Evolutionary conservation across 2,113 vertebrate species (phyloP).

Genomic region (Pituophis catenifer): DNA sequence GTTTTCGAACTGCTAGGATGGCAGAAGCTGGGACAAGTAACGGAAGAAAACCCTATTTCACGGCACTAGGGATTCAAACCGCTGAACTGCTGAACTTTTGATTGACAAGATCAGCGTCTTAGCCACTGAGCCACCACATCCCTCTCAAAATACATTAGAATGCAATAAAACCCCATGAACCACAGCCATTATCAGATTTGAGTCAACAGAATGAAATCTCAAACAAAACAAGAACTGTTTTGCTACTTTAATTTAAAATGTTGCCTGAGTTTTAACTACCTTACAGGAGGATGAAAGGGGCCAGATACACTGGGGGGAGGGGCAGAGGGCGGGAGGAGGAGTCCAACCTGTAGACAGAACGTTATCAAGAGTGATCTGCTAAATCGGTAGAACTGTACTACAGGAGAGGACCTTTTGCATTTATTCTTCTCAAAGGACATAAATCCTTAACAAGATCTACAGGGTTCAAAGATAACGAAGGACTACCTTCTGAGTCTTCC

Average conservation of each 20-base stretch:
- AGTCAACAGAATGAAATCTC: background rate
- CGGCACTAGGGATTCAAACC: too few relatives aligned
- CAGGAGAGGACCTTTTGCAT: background rate
- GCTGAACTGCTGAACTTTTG: too few relatives aligned
- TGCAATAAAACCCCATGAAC: background rate
- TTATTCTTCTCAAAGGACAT: background rate
- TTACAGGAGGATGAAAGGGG: background rate
- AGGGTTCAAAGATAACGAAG: background rate
- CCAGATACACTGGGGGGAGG: background rate
- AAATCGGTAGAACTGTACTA: background rate
- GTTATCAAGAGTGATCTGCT: background rate
- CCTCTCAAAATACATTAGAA: background rate
- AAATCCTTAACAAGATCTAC: background rate
- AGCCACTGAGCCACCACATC: too few relatives aligned
- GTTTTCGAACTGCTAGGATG: too few relatives aligned
- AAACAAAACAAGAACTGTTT: background rate
- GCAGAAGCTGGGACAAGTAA: too few relatives aligned
- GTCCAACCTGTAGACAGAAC: background rate
- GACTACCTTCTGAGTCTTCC: background rate
- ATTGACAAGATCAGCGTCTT: too few relatives aligned
- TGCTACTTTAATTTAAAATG: background rate
- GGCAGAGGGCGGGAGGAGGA: too few relatives aligned
- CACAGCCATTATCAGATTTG: background rate
- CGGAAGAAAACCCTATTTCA: too few relatives aligned
- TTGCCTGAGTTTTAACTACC: background rate